Base-by-base conservation (phyloP, 2,797 vertebrate species). In the Alexandromys oeconomus region DNA sequence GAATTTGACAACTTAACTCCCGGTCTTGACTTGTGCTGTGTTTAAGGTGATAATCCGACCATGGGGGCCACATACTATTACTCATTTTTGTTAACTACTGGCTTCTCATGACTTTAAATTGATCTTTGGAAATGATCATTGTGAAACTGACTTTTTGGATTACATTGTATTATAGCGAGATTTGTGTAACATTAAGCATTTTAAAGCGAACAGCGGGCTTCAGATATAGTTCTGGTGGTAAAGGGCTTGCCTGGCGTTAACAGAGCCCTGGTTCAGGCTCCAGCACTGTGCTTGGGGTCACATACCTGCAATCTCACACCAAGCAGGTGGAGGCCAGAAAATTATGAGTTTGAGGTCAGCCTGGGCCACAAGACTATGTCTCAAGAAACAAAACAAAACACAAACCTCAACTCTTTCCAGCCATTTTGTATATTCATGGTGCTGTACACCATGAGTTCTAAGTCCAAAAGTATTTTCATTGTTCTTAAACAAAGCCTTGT, bases 81-180 rank as follows among this genome's bases (percentile, higher is more conserved):
- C 17, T 76, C 1, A 2, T 43, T 80, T 74, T 59, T 90, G 48
- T 69, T 74, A 46, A 27, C 91, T 76, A 91, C 25, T 11, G 19
- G 57, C 14, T 82, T 87, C 93, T 80, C 51, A 3, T 80, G 43
- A 17, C 71, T 96, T 79, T 87, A 74, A 59, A 54, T 89, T 89
- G 74, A 27, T 61, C 31, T 94, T 93, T 63, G 76, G 34, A 77
- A 77, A 48, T 92, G 40, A 40, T 76, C 23, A 23, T 10, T 11
- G 14, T 88, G 15, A 87, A 81, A 48, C 6, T 73, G 92, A 69
- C 8, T 13, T 89, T 51, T 34, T 27, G 48, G 4, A 43, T 77
- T 94, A 57, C 73, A 57, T 87, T 63, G 14, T 69, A 77, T n/a
- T 73, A 27, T 77, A 25, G 17, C 57, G 14, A 81, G 89, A 43